Evolutionary conservation across 2,113 vertebrate genomes (phyloP).

Genomic region (Leptocoma aspasia): DNA sequence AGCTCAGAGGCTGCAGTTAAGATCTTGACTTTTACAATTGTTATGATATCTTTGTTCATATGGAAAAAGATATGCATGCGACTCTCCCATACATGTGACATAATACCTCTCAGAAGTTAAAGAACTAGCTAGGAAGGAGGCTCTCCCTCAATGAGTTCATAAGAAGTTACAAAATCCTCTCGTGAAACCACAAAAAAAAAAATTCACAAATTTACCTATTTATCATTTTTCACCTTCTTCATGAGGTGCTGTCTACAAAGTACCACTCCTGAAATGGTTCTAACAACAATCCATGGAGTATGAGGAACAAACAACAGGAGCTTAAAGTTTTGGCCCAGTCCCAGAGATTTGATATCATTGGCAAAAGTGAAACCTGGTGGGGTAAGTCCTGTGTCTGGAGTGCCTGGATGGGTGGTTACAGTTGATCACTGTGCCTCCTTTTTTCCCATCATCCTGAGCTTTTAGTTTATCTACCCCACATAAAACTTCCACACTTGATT

Average conservation of each 20-base stretch:
- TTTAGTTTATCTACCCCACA: background rate
- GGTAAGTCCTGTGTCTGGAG: background rate
- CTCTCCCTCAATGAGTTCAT: background rate
- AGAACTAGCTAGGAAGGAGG: background rate
- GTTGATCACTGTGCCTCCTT: background rate
- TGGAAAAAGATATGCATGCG: background rate
- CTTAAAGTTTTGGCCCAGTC: background rate
- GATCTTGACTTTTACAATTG: background rate
- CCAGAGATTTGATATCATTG: no score
- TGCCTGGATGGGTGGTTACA: background rate
- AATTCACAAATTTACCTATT: background rate
- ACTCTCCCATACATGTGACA: background rate
- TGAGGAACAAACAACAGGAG: background rate
- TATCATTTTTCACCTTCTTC: background rate
- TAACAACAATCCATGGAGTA: accelerated
- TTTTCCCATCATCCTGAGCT: background rate
- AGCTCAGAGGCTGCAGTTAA: background rate
- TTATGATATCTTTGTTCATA: background rate
- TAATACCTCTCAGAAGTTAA: background rate
- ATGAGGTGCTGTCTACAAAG: background rate
- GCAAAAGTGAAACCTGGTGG: background rate
- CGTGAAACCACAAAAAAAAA: background rate
- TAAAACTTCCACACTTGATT: background rate
- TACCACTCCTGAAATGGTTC: background rate
- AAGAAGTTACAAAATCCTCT: background rate